These are phyloP conservation scores for Budorcas taxicolor DNA, from an alignment of 2,113 vertebrate genomes.

Conservation along the genomic window DNA sequence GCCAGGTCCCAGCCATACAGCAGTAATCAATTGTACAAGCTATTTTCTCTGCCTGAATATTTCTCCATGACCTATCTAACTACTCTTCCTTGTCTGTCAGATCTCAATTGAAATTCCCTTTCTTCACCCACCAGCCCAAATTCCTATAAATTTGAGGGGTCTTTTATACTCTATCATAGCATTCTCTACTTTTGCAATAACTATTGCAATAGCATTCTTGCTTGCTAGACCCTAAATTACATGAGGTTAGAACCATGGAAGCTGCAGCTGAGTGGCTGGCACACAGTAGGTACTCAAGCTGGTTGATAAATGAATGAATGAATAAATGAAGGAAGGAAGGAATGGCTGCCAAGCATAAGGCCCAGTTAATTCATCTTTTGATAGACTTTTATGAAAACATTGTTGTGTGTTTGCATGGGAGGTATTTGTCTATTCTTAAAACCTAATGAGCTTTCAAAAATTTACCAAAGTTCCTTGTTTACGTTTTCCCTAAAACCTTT, in stretches of 20 bases:
- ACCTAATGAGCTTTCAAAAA: constrained; percentile 46
- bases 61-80: neutral
- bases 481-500: constrained; percentile 32
- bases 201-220: neutral
- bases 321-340: neutral
- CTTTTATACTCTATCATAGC: neutral
- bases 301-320: neutral
- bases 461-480: constrained; percentile 14
- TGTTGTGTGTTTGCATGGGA: neutral
- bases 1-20: neutral
- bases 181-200: neutral
- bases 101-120: neutral
- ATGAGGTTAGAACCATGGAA: neutral
- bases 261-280: neutral
- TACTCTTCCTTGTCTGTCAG: neutral
- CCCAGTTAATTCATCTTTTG: constrained; percentile 24
- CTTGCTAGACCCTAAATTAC: neutral
- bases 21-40: neutral
- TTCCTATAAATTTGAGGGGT: neutral
- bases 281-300: neutral
- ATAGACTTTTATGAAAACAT: constrained; percentile 19
- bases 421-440: constrained; percentile 28
- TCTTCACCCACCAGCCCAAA: neutral
- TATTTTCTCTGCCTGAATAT: neutral
- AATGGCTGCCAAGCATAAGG: neutral